These are phyloP conservation scores for Condylura cristata DNA, from an alignment of 2,113 vertebrate species.

Conservation along the genomic window DNA sequence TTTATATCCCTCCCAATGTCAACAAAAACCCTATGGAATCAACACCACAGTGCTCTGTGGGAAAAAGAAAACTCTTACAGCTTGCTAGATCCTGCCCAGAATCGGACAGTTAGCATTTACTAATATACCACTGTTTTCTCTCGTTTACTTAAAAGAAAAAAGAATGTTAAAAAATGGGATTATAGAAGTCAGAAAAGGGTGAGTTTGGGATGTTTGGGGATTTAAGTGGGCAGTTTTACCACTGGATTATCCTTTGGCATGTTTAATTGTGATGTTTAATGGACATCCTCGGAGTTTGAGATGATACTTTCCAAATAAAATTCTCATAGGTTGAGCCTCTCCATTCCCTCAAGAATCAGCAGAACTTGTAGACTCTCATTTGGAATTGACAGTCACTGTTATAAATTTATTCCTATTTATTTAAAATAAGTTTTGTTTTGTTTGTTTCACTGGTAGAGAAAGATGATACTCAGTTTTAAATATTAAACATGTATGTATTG, in stretches of 20 bases:
- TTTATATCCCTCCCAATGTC: constrained; percentile 87
- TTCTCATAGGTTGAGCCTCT: constrained; percentile 91
- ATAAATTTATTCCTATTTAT: constrained; percentile 89
- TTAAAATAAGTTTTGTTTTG: constrained; percentile 85
- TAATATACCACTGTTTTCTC: constrained; percentile 93
- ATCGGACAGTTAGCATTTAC: constrained; percentile 92
- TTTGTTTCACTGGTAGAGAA: constrained; percentile 90
- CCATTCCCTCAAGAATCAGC: constrained; percentile 89
- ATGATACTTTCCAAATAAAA: constrained; percentile 98
- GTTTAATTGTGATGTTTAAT: constrained; percentile 97
- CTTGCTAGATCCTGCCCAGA: constrained; percentile 91
- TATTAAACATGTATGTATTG: constrained; percentile 95
- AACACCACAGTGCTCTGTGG: constrained; percentile 92
- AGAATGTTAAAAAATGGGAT: constrained; percentile 8
- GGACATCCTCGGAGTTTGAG: constrained; percentile 96
- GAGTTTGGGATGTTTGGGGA: constrained; percentile 89
- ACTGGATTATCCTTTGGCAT: constrained; percentile 91
- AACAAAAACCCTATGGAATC: constrained; percentile 88
- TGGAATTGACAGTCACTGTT: constrained; percentile 90
- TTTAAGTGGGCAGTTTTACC: constrained; percentile 94
- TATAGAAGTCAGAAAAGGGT: constrained; percentile 86
- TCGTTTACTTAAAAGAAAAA: constrained; percentile 87
- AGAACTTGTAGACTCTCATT: constrained; percentile 90
- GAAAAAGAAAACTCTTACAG: constrained; percentile 88
- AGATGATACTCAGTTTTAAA: constrained; percentile 93